Evolutionary conservation across 2,113 vertebrate species (phyloP).

Genomic region (Rhizomys pruinosus): DNA sequence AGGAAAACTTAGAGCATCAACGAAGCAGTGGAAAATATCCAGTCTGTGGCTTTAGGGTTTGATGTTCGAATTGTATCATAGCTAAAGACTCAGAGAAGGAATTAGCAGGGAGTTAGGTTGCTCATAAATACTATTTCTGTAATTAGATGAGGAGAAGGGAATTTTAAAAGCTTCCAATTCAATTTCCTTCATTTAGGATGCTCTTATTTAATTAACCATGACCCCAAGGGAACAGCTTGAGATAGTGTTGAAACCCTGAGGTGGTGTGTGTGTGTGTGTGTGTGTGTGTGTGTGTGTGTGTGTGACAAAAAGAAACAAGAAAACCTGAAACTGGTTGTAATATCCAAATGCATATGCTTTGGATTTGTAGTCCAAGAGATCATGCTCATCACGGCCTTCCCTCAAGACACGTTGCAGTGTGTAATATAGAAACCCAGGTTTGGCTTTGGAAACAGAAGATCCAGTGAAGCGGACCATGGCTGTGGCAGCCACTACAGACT

Average conservation of each 20-base stretch:
- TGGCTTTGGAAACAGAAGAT: neutral
- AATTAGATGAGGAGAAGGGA: constrained; percentile 75
- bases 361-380: constrained; percentile 35
- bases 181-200: constrained; percentile 67
- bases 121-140: constrained; percentile 54
- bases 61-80: constrained; percentile 64
- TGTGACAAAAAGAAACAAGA: neutral
- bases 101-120: constrained; percentile 58
- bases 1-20: constrained; percentile 24
- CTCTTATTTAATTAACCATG: constrained; percentile 74
- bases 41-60: constrained; percentile 50
- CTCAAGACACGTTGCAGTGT: neutral
- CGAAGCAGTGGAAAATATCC: constrained; percentile 39
- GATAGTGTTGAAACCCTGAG: neutral
- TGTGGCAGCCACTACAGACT: neutral
- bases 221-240: constrained; percentile 62
- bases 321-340: constrained; percentile 40
- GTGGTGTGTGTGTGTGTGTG: too few relatives aligned
- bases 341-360: constrained; percentile 32
- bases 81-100: constrained; percentile 14
- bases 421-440: neutral
- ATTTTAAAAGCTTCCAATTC: constrained; percentile 67
- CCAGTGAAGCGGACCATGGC: neutral
- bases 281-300: too few relatives aligned
- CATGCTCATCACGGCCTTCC: neutral